Conservation (phyloP, 2,797 vertebrate species). For the Ammospiza maritima region DNA sequence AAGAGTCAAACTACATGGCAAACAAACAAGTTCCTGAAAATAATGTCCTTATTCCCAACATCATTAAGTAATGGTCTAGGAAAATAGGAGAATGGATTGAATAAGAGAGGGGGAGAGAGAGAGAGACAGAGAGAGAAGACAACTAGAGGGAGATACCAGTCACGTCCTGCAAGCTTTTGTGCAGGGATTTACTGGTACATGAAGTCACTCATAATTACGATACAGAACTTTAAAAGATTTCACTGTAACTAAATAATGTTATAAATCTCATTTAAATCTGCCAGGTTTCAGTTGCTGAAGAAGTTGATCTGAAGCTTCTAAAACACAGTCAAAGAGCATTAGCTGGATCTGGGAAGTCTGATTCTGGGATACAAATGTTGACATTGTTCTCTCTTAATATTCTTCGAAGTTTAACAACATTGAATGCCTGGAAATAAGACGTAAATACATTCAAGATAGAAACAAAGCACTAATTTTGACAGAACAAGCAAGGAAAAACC, state of each 20-base stretch:
- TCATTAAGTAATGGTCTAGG: not conserved
- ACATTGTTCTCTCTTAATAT: not conserved
- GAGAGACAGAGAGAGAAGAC: not conserved
- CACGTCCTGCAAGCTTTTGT: not conserved
- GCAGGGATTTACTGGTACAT: not conserved
- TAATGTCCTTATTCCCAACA: not conserved
- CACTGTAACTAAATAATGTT: not conserved
- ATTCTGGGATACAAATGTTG: not conserved
- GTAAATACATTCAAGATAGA: not conserved
- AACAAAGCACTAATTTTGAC: not conserved
- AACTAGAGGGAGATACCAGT: not conserved
- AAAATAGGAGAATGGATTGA: not conserved
- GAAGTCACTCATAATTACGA: not conserved
- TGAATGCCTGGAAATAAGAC: not conserved
- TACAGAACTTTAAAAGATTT: constrained; percentile 11
- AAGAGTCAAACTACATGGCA: not conserved
- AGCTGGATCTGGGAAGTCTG: not conserved
- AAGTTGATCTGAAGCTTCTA: not conserved
- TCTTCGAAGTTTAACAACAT: not conserved
- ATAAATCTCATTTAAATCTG: constrained; percentile 1
- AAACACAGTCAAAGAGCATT: constrained; percentile 10
- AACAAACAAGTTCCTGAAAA: not conserved
- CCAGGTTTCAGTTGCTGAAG: not conserved
- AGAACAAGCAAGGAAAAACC: not conserved
- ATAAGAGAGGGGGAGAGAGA: not conserved